Conservation (phyloP, 2,888 invertebrate species). For the Pollenia griseotomentosa region DNA sequence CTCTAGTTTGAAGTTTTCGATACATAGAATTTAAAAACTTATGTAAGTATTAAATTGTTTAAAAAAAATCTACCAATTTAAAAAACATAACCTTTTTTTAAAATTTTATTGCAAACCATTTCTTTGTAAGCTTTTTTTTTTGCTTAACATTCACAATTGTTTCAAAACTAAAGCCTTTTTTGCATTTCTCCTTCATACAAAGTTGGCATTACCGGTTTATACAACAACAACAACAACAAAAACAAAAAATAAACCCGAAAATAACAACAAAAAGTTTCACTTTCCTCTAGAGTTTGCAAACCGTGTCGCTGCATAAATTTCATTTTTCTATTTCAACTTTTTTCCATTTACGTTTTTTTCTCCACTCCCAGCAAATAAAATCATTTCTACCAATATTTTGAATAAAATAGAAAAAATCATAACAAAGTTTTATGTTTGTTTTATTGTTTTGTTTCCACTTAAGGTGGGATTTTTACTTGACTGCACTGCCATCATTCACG, state of each 20-base stretch:
- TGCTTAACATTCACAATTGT: background rate
- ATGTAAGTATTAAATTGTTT: too few relatives aligned
- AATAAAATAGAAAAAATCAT: slow-evolving; percentile 20
- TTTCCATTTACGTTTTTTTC: slow-evolving; percentile 33
- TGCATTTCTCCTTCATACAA: too few relatives aligned
- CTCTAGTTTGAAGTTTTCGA: too few relatives aligned
- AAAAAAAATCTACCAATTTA: too few relatives aligned
- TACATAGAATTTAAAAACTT: too few relatives aligned
- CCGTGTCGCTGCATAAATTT: slow-evolving; percentile 65
- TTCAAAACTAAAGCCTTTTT: too few relatives aligned
- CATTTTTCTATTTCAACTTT: slow-evolving; percentile 48
- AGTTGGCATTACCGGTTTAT: too few relatives aligned
- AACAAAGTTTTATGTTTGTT: slow-evolving; percentile 24
- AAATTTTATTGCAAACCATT: too few relatives aligned
- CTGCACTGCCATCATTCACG: slow-evolving; percentile 16
- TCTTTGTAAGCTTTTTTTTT: background rate
- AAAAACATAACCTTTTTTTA: too few relatives aligned
- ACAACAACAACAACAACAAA: background rate
- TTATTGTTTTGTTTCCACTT: background rate
- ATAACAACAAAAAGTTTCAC: slow-evolving; percentile 59
- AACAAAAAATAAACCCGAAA: background rate
- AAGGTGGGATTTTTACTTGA: slow-evolving; percentile 45
- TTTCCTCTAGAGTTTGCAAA: slow-evolving; percentile 53
- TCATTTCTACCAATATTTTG: slow-evolving; percentile 46
- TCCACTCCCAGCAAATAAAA: slow-evolving; percentile 20